Evolutionary conservation across 2,888 invertebrate species (phyloP), one percentile per base, ranked within the genome.

Genomic region (Ferdinandea cuprea): DNA sequence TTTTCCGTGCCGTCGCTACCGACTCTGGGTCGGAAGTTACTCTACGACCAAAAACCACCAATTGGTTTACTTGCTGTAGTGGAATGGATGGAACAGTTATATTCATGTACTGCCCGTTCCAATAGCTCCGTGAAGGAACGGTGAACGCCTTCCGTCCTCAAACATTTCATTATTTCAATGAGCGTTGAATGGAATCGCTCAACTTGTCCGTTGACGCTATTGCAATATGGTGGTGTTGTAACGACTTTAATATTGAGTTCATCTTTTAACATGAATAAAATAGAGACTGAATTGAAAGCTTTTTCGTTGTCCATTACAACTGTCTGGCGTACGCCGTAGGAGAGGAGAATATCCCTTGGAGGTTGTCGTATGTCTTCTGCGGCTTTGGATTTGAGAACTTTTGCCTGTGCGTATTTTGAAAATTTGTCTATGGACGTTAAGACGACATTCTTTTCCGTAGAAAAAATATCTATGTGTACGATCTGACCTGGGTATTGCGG

Each of bases 171-270:
- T 13, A 85, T 85, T 54, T 85, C 76, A 0, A 68, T 15, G 3
- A 84, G 59, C 0, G 85, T 80, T 6, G 72, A 85, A 32, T 85
- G 85, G 25, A 86, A 79, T 2, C 85, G 61, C 37, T 85, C 86
- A 0, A 85, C 69, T 40, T 81, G 81, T 0, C 84, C 85, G 40
- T 85, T 86, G 3, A 52, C 19, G 9, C 19, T 63, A 35, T 63
- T 69, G 4, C 13, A n/a, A n/a, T 68, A 63, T 8, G 63, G 63
- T 13, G 77, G 77, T 11, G 52, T 56, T 17, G 32, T 71, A 17
- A 54, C n/a, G n/a, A n/a, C 42, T 56, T 63, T 40, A 15, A 71
- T 56, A 2, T 44, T 54, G 9, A 77, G 37, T 40, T 63, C 35
- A 15, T 78, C 52, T 65, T 63, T 13, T 30, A 72, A 9, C 72